phyloP scores from a whole-genome alignment of 2,797 vertebrate species.

The Pagetopsis macropterus region DNA sequence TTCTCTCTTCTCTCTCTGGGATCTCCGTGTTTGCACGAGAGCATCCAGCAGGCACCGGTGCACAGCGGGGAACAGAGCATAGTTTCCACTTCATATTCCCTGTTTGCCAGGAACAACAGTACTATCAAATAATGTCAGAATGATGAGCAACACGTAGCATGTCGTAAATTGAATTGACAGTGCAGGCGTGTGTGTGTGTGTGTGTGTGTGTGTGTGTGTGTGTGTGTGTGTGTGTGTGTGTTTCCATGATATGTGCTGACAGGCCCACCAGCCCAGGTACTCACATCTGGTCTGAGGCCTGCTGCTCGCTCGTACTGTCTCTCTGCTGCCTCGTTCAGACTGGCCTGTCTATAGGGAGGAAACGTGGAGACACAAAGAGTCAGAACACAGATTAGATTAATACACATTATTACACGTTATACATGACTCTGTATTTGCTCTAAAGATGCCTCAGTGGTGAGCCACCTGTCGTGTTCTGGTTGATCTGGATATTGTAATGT shows the following conservation, averaged over 20 bases:
- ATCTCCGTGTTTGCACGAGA: slow-evolving; percentile 34
- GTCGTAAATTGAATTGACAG: slow-evolving; percentile 58
- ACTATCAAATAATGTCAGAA: slow-evolving; percentile 35
- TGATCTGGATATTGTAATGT: no score
- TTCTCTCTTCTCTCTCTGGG: slow-evolving; percentile 18
- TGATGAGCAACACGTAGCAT: slow-evolving; percentile 34
- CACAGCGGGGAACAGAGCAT: slow-evolving; percentile 11
- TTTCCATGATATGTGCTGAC: slow-evolving; percentile 47
- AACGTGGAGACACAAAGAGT: slow-evolving; percentile 8
- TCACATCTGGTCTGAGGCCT: slow-evolving; percentile 92
- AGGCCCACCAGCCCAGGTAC: slow-evolving; percentile 71
- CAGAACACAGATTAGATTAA: slow-evolving; percentile 3
- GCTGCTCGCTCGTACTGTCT: slow-evolving; percentile 92
- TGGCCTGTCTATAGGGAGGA: slow-evolving; percentile 88
- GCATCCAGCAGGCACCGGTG: slow-evolving; percentile 1
- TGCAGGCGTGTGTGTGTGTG: background rate
- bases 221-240: slow-evolving; percentile 31
- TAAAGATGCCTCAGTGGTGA: background rate
- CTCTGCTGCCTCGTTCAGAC: slow-evolving; percentile 94
- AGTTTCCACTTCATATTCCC: slow-evolving; percentile 43
- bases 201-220: slow-evolving; percentile 31
- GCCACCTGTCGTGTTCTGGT: background rate
- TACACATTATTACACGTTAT: slow-evolving; percentile 11
- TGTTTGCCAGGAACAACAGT: slow-evolving; percentile 57
- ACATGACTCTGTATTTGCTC: background rate